These are phyloP conservation scores for Echeneis naucrates DNA, from an alignment of 2,797 vertebrate genomes.

Conservation along the genomic window DNA sequence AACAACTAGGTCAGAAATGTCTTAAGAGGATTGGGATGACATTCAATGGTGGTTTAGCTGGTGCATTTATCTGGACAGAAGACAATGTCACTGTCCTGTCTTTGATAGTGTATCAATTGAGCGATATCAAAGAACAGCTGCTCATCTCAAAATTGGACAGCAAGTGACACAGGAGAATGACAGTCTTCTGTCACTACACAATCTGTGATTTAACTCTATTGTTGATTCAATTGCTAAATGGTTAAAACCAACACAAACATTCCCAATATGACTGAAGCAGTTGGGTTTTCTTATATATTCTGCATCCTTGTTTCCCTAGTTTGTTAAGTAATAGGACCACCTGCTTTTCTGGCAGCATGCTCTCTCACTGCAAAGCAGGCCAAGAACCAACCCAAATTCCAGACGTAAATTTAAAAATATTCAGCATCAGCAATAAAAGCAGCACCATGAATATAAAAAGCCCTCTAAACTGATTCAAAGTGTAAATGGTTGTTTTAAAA, in stretches of 20 bases:
- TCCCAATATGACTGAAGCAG: background rate
- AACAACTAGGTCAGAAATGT: slow-evolving; percentile 63
- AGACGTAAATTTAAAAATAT: slow-evolving; percentile 25
- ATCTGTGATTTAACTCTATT: slow-evolving; percentile 13
- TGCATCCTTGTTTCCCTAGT: slow-evolving; percentile 25
- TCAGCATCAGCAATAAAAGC: slow-evolving; percentile 35
- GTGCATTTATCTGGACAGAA: slow-evolving; percentile 48
- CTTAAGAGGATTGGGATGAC: slow-evolving; percentile 36
- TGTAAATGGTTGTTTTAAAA: slow-evolving; percentile 38
- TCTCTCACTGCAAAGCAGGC: slow-evolving; percentile 41
- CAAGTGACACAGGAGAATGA: slow-evolving; percentile 39
- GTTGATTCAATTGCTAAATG: background rate
- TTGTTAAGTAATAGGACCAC: slow-evolving; percentile 53
- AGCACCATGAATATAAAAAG: slow-evolving; percentile 3
- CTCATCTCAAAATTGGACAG: slow-evolving; percentile 43
- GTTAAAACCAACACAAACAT: slow-evolving; percentile 3
- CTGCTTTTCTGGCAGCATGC: slow-evolving; percentile 60
- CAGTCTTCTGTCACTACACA: slow-evolving; percentile 13
- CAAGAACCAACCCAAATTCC: slow-evolving; percentile 33
- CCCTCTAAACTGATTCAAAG: slow-evolving; percentile 13
- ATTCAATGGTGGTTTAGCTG: slow-evolving; percentile 18
- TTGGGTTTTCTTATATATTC: slow-evolving; percentile 13
- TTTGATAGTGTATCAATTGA: slow-evolving; percentile 20
- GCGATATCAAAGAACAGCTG: slow-evolving; percentile 51
- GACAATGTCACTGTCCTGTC: slow-evolving; percentile 37